These are phyloP conservation scores for Corbicula japonica DNA, from an alignment of 2,888 invertebrate genomes.

Conservation along the genomic window DNA sequence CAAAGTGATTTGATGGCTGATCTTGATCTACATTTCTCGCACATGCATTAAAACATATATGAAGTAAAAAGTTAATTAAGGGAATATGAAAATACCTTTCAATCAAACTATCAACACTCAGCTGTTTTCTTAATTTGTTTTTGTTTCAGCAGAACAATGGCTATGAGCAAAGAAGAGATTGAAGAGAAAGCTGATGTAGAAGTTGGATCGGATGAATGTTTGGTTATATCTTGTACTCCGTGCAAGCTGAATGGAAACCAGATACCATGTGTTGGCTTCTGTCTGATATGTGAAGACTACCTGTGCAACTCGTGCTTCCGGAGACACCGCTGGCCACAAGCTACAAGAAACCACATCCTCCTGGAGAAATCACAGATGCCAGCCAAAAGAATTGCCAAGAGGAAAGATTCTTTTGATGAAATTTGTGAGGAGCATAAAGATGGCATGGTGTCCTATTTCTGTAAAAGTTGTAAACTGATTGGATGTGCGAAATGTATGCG, in stretches of 20 bases:
- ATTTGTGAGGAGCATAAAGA: not conserved
- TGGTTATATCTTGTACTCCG: too few species aligned
- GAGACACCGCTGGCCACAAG: not conserved
- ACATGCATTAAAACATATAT: too few species aligned
- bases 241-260: not conserved
- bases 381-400: not conserved
- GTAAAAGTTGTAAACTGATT: not conserved
- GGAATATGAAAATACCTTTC: too few species aligned
- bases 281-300: slow-evolving; percentile 6
- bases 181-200: too few species aligned
- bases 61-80: too few species aligned
- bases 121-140: too few species aligned
- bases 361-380: slow-evolving; percentile 1
- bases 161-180: too few species aligned
- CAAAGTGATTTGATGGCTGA: too few species aligned
- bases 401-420: not conserved
- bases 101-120: too few species aligned
- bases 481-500: slow-evolving; percentile 9
- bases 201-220: too few species aligned
- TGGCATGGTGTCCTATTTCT: not conserved
- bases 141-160: too few species aligned
- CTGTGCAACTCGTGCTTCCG: not conserved
- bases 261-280: not conserved
- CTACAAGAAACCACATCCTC: slow-evolving; percentile 7
- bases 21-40: too few species aligned